Evolutionary conservation across 2,888 invertebrate genomes (phyloP).

Genomic region (Caenorhabditis sinica): DNA sequence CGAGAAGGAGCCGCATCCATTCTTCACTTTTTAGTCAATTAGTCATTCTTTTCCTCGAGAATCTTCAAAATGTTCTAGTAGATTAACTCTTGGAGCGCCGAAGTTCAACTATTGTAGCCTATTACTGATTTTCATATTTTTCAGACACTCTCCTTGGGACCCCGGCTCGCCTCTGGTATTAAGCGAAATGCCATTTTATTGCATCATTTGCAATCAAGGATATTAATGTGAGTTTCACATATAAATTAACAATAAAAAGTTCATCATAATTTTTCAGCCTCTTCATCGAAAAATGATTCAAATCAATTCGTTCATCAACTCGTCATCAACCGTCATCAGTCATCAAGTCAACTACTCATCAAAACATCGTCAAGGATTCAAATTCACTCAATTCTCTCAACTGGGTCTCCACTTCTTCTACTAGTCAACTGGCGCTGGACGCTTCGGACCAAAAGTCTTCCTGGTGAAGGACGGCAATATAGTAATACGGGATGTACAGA

Average conservation of each 20-base stretch:
- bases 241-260: background rate
- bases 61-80: too few species aligned
- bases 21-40: background rate
- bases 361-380: slow-evolving; percentile 5
- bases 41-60: too few species aligned
- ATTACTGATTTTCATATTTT: background rate
- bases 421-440: slow-evolving; percentile 34
- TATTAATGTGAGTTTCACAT: background rate
- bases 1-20: background rate
- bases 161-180: slow-evolving; percentile 36
- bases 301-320: slow-evolving; percentile 9
- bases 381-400: slow-evolving; percentile 4
- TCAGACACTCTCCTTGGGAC: slow-evolving; percentile 56
- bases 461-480: slow-evolving; percentile 26
- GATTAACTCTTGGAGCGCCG: too few species aligned
- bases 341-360: slow-evolving; percentile 23
- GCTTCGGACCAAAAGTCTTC: slow-evolving; percentile 19
- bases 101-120: too few species aligned
- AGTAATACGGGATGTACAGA: background rate
- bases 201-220: background rate
- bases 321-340: slow-evolving; percentile 43
- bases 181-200: slow-evolving; percentile 44
- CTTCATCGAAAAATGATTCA: slow-evolving; percentile 41
- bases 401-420: background rate
- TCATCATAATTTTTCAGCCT: background rate